Base-by-base conservation (phyloP, 2,888 invertebrate species). In the Melikaiella ostensackeni region DNA sequence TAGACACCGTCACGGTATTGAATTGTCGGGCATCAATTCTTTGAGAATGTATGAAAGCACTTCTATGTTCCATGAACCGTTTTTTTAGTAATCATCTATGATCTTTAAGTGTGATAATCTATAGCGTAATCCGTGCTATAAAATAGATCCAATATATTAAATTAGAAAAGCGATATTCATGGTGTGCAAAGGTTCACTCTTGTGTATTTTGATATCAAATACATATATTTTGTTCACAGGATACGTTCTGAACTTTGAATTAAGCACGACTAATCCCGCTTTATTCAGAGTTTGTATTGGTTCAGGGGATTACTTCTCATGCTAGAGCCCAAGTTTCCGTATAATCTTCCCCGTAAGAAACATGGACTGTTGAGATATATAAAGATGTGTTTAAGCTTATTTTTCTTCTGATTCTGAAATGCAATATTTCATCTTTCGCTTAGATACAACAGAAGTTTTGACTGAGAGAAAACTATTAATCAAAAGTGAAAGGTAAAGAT, bases 1-100 rank as follows among this genome's bases (percentile, higher is more conserved):
- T 66, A 24, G 33, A 70, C 27, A 70, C 50, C 50, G 50, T 50
- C 86, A 85, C 83, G 85, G 85, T 86, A 84, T 83, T 81, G 82
- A 83, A 80, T 80, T 85, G 87, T 89, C 87, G 83, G 86, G 84
- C 88, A 88, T 85, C 86, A 83, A 86, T 87, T 84, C 82, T 80
- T 70, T 30, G 33, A 50, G 50, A 30, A 70, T 70, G 16, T 16
- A 82, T 84, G 16, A 16, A 42, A 38, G 38, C 38, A 0, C 3
- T 38, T 38, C 38, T 3, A 4, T 38, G 4, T 38, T 13, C 13
- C 13, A n/a, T 19, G n/a, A 50, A 3, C 9, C 3, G 0, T 55
- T 55, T 50, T 50, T 21, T n/a, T 21, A 1, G 1, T 2, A 21
- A 55, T 55, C 9, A 3, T n/a, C 2, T 21, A 3, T 2, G 5